Evolutionary conservation across 2,888 invertebrate species (phyloP), one percentile per base, ranked within the genome.

Genomic region (Drosophila prolongata): DNA sequence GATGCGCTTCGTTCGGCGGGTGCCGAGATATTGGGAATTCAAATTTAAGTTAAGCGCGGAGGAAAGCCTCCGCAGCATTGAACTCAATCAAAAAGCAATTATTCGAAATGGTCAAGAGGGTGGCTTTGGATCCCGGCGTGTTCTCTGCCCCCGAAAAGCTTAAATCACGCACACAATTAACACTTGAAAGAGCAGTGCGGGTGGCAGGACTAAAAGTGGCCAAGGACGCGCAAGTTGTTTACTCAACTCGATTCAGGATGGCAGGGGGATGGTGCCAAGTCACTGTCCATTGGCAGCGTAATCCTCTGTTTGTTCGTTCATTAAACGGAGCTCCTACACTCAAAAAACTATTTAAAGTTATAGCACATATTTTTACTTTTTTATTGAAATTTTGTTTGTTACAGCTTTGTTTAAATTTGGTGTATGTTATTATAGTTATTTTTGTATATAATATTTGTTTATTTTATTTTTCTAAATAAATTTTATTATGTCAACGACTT

Each of bases 21-120:
- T 53, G 58, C 68, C 53, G 38, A 47, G 52, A 56, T 72, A 80
- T 82, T 81, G 62, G 64, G 30, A 69, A 68, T 58, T 85, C 68
- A 70, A 71, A 78, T 73, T 66, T 53, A 77, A 68, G 53, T 69
- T 65, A 43, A 53, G 40, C 50, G 52, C 50, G 40, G 58, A 57
- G 53, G 77, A 69, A 68, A 34, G 78, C 68, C 61, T 59, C 66
- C 52, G 71, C 69, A 54, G 75, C 71, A 75, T 79, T 72, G 69
- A 89, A 89, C 89, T 79, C 82, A 87, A 90, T 90, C 87, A 90
- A 89, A 90, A 90, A 90, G 90, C 88, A 90, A 90, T 90, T 90
- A 90, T 89, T 88, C 76, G 75, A 77, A 79, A 66, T 72, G 78
- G 60, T 47, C 55, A 65, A 58, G 54, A 56, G 52, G 74, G 55